Evolutionary conservation across 2,113 vertebrate genomes (phyloP).

Genomic region (Ammodramus savannarum): DNA sequence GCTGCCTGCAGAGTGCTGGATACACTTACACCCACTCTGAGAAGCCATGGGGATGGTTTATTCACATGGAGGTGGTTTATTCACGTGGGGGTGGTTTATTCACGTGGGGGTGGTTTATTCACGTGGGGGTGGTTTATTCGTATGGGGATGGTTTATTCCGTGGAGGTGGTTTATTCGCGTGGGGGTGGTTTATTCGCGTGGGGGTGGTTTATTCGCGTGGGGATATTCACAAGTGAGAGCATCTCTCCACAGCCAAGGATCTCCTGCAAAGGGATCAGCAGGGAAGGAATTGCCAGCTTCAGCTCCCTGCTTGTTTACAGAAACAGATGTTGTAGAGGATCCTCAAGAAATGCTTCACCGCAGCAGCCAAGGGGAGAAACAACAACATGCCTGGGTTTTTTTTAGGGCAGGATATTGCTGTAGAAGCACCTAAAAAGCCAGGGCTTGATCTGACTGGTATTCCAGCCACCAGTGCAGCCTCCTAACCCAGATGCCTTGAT

Average conservation of each 20-base stretch:
- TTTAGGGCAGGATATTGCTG: background rate
- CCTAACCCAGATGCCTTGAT: constrained; percentile 48
- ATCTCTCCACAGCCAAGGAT: background rate
- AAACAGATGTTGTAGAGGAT: constrained; percentile 13
- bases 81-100: too few relatives aligned
- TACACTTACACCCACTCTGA: fast-evolving
- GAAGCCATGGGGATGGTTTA: background rate
- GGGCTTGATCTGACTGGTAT: background rate
- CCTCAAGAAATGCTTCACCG: constrained; percentile 10
- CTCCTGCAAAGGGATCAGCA: background rate
- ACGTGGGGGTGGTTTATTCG: too few relatives aligned
- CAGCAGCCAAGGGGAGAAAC: background rate
- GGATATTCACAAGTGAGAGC: background rate
- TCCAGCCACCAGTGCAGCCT: background rate
- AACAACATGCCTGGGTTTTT: background rate
- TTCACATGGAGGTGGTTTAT: fast-evolving
- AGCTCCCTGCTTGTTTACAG: constrained; percentile 5
- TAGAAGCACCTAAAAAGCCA: background rate
- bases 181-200: too few relatives aligned
- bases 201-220: too few relatives aligned
- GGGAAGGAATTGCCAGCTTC: background rate
- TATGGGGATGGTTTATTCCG: too few relatives aligned
- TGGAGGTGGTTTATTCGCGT: too few relatives aligned
- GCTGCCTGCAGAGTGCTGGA: fast-evolving
- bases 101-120: too few relatives aligned